These are phyloP conservation scores for Tympanuchus pallidicinctus DNA, from an alignment of 2,113 vertebrate species.

Conservation along the genomic window DNA sequence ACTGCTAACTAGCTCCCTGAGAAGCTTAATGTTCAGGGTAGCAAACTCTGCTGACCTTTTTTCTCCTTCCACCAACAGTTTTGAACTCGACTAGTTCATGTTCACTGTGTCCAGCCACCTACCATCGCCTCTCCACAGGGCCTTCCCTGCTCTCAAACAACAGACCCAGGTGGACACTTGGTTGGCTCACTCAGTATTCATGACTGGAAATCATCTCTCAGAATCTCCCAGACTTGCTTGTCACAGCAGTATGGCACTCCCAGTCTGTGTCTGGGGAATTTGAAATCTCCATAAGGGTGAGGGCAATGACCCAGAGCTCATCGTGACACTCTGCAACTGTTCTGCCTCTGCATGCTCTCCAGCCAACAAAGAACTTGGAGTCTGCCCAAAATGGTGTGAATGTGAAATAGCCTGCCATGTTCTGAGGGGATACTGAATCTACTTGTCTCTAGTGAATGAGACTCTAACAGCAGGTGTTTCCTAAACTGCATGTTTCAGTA, in stretches of 20 bases:
- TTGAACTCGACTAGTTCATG: neutral
- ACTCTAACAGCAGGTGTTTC: neutral
- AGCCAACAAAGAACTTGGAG: neutral
- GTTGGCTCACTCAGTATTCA: neutral
- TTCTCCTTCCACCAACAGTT: neutral
- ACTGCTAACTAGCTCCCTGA: neutral
- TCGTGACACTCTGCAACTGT: neutral
- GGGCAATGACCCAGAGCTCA: neutral
- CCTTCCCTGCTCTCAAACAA: neutral
- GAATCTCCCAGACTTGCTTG: neutral
- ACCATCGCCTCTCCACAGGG: neutral
- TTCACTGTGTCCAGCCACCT: neutral
- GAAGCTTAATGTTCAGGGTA: neutral
- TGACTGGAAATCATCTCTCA: neutral
- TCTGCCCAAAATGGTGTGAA: neutral
- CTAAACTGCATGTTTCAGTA: neutral
- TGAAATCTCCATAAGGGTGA: neutral
- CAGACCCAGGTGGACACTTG: neutral
- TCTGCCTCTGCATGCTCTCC: neutral
- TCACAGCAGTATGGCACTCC: neutral
- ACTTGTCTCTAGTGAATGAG: neutral
- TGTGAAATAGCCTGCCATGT: neutral
- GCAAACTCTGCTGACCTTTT: neutral
- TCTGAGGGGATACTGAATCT: neutral
- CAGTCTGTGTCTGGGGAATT: neutral